Conservation (phyloP, 2,797 vertebrate genomes). For the Silurus aristotelis region DNA sequence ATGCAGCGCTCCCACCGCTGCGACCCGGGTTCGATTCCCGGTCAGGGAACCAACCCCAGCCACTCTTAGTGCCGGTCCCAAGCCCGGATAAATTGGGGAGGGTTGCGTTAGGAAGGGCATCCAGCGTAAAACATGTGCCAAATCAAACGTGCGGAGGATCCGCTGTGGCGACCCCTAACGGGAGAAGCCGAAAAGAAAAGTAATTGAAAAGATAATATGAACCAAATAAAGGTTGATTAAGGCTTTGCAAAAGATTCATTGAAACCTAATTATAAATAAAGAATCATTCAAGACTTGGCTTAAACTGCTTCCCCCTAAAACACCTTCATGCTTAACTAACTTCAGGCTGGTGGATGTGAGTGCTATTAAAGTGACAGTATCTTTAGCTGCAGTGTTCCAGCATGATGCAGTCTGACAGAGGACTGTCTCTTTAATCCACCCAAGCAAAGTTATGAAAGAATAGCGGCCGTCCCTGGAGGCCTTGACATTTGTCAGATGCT, state of each 20-base stretch:
- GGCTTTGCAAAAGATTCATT: not conserved
- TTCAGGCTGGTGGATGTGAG: conserved; percentile 5
- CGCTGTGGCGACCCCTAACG: no score
- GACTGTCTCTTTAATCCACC: conserved; percentile 16
- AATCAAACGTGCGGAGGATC: no score
- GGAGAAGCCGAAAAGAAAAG: no score
- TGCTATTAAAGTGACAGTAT: conserved; percentile 25
- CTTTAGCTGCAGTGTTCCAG: conserved; percentile 15
- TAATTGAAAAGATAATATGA: not conserved
- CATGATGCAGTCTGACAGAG: conserved; percentile 20
- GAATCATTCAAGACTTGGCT: not conserved
- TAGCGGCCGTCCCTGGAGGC: conserved; percentile 66
- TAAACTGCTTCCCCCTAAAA: not conserved
- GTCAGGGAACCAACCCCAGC: no score
- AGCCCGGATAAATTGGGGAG: no score
- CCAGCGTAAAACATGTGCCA: no score
- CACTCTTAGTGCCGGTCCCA: no score
- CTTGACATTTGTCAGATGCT: conserved; percentile 78
- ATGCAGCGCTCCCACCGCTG: no score
- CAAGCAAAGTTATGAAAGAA: conserved; percentile 64
- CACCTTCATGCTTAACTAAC: conserved; percentile 6
- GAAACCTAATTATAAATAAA: not conserved
- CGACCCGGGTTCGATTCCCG: no score
- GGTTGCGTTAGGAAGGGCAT: no score
- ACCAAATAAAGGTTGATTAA: not conserved